Evolutionary conservation across 2,888 invertebrate genomes (phyloP), one percentile per base, ranked within the genome.

Genomic region (Synanthedon tipuliformis): DNA sequence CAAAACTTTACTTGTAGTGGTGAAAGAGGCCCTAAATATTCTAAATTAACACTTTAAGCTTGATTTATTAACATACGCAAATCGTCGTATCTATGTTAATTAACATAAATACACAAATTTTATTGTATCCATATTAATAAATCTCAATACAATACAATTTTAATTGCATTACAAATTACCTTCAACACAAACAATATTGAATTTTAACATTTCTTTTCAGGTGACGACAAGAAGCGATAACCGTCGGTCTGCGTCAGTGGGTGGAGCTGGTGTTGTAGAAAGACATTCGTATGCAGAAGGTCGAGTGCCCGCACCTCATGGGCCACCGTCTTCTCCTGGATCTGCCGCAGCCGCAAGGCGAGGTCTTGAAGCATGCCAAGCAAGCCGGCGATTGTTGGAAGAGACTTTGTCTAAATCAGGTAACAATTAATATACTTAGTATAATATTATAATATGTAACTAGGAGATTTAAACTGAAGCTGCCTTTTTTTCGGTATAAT

Each of bases 351-450:
- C 71, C 12, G 77, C 78, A 61, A 65, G 80, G 40, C 72, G 74
- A 50, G 78, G 78, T 10, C 75, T 84, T 4, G 81, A 79, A 81
- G 71, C 83, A 10, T 88, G 87, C 58, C 80, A 81, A 54, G 88
- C 88, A 54, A 93, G 93, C 62, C 89, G 92, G 71, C 89, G 91
- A 61, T 88, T 93, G 61, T 86, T 94, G 63, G 92, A 93, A 72
- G 92, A 92, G 56, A 89, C 89, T 53, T 78, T 91, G 58, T 79
- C 89, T 59, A 90, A 89, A 70, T 72, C 88, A 66, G 88, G 90
- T 75, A 82, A 88, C 34, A 34, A 34, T 34, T 34, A n/a, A n/a
- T 27, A 27, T 27, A 27, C 27, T n/a, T n/a, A n/a, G n/a, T n/a
- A 4, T 27, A 27, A 27, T 27, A 27, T 1, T 27, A 27, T 27